Conservation (phyloP, 2,888 invertebrate genomes). For the Dynastes grantii region DNA sequence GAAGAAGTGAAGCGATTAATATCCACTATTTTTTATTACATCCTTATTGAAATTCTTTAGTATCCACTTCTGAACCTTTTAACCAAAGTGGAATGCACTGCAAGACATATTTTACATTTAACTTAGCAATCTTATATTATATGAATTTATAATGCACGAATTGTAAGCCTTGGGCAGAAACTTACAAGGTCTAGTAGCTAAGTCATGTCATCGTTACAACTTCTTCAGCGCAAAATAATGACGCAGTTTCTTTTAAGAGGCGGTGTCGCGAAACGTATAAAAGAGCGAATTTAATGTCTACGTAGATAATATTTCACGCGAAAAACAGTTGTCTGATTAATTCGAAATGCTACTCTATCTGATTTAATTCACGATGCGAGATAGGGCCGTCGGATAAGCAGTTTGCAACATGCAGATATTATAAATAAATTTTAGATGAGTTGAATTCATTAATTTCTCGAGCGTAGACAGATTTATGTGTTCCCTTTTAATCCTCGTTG, state of each 20-base stretch:
- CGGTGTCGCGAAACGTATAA: constrained; percentile 35
- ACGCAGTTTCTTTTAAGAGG: constrained; percentile 21
- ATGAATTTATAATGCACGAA: neutral
- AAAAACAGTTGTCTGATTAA: constrained; percentile 45
- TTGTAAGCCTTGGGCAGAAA: neutral
- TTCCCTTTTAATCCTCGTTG: constrained; percentile 42
- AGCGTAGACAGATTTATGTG: constrained; percentile 40
- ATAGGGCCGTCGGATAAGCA: constrained; percentile 28
- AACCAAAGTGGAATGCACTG: too few relatives aligned
- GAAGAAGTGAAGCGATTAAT: too few relatives aligned
- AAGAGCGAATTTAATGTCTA: constrained; percentile 38
- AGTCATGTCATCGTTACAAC: constrained; percentile 22
- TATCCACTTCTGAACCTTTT: too few relatives aligned
- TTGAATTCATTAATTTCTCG: constrained; percentile 42
- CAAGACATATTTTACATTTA: too few relatives aligned
- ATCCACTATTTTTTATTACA: too few relatives aligned
- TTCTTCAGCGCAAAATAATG: constrained; percentile 30
- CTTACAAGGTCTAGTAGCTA: constrained; percentile 12
- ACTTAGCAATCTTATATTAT: too few relatives aligned
- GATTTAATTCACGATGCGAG: constrained; percentile 44
- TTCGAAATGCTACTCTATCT: constrained; percentile 42
- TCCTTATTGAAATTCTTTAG: too few relatives aligned
- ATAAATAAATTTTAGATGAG: constrained; percentile 47
- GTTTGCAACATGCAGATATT: constrained; percentile 43
- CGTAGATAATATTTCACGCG: constrained; percentile 39